phyloP scores from a whole-genome alignment of 2,797 vertebrate species.

The Myripristis murdjan region DNA sequence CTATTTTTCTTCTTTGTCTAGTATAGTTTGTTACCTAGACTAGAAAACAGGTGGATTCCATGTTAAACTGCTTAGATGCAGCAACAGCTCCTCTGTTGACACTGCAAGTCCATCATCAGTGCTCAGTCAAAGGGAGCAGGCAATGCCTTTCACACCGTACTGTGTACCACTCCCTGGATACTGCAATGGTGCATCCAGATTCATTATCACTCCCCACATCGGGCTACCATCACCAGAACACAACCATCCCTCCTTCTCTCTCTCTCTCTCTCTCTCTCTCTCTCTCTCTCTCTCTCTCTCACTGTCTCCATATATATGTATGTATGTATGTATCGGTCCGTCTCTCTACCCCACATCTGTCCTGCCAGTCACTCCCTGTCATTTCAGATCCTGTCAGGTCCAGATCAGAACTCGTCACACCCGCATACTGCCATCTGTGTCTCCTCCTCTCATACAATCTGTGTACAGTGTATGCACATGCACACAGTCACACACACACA shows the following conservation, averaged over 20 bases:
- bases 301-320: too few relatives aligned
- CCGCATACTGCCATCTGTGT: slow-evolving; percentile 24
- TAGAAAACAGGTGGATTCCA: neutral
- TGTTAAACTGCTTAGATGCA: slow-evolving; percentile 11
- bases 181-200: slow-evolving; percentile 52
- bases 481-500: slow-evolving; percentile 3
- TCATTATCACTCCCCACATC: slow-evolving; percentile 1
- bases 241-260: neutral
- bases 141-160: slow-evolving; percentile 27
- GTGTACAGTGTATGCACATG: neutral
- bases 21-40: neutral
- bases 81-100: slow-evolving; percentile 25
- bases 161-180: slow-evolving; percentile 14
- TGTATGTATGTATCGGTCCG: too few relatives aligned
- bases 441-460: neutral
- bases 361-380: slow-evolving; percentile 29
- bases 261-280: neutral
- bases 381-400: slow-evolving; percentile 29
- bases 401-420: slow-evolving; percentile 19
- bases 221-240: neutral
- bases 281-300: slow-evolving; percentile 2
- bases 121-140: slow-evolving; percentile 27
- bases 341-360: slow-evolving; percentile 25
- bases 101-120: slow-evolving; percentile 9
- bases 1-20: neutral